A percentile compares a stretch with the other conserved stretches of the same genome.
These are phyloP conservation scores for Belgica antarctica DNA, from an alignment of 2,888 invertebrate species.

Conservation along the genomic window DNA sequence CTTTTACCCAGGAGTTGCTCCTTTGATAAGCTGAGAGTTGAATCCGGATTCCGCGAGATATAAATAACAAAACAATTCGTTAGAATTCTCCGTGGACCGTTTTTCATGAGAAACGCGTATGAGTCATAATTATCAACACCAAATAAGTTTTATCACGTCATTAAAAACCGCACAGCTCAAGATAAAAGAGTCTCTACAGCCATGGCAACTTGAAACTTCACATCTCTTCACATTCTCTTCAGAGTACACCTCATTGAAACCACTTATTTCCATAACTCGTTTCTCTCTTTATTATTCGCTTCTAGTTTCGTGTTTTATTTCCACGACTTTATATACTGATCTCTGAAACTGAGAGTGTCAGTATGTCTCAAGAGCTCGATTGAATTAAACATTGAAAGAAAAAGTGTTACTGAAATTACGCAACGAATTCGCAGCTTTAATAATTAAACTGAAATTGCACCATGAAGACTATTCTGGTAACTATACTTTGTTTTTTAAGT, in stretches of 20 bases:
- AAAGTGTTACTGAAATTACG: conserved; percentile 22
- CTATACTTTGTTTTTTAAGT: no score
- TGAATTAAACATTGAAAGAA: conserved; percentile 25
- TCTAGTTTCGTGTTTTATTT: neutral
- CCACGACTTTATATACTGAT: neutral
- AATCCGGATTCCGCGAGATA: neutral
- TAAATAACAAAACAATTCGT: neutral
- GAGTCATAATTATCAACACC: neutral
- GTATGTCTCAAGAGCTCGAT: conserved; percentile 27
- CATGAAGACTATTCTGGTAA: neutral
- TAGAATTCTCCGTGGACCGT: neutral
- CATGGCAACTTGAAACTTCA: neutral
- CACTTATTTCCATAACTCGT: conserved; percentile 40
- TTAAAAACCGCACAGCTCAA: conserved; percentile 16
- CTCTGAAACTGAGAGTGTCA: conserved; percentile 6
- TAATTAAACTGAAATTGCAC: neutral
- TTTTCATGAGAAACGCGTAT: neutral
- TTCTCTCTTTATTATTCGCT: conserved; percentile 15
- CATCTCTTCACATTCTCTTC: no score
- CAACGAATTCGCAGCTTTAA: no score
- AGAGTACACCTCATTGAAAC: conserved; percentile 38
- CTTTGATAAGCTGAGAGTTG: neutral
- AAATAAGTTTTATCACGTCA: neutral
- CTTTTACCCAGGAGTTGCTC: neutral
- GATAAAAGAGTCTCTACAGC: neutral